Conservation (phyloP, 2,113 vertebrate genomes). For the Pantherophis guttatus region DNA sequence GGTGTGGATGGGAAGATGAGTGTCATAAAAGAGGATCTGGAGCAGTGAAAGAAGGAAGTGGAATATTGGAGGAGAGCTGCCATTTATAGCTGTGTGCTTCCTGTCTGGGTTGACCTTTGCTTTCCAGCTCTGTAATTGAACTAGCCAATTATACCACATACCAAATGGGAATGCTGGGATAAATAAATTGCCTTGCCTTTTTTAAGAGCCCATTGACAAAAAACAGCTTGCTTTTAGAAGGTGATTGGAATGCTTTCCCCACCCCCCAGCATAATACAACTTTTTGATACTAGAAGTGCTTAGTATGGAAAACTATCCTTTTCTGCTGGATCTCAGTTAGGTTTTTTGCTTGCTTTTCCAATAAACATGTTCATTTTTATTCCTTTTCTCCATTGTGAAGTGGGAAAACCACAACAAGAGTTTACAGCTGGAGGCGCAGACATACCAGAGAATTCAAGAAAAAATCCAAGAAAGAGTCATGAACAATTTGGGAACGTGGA, state of each 20-base stretch:
- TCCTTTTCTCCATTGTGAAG: slow-evolving; percentile 60
- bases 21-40: background rate
- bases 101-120: background rate
- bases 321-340: slow-evolving; percentile 41
- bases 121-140: background rate
- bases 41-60: background rate
- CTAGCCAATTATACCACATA: background rate
- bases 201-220: background rate
- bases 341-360: slow-evolving; percentile 43
- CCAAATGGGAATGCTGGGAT: background rate
- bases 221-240: background rate
- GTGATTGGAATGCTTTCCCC: background rate
- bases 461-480: slow-evolving; percentile 99
- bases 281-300: background rate
- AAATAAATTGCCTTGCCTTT: background rate
- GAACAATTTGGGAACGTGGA: slow-evolving; percentile 99
- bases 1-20: background rate
- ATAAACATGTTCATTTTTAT: slow-evolving; percentile 20
- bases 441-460: slow-evolving; percentile 97
- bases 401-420: slow-evolving; percentile 99
- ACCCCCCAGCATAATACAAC: background rate
- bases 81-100: background rate
- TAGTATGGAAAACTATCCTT: slow-evolving; percentile 11
- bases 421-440: slow-evolving; percentile 96
- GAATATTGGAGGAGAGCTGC: background rate